phyloP scores from a whole-genome alignment of 2,888 invertebrate genomes.

The Euplexia lucipara region DNA sequence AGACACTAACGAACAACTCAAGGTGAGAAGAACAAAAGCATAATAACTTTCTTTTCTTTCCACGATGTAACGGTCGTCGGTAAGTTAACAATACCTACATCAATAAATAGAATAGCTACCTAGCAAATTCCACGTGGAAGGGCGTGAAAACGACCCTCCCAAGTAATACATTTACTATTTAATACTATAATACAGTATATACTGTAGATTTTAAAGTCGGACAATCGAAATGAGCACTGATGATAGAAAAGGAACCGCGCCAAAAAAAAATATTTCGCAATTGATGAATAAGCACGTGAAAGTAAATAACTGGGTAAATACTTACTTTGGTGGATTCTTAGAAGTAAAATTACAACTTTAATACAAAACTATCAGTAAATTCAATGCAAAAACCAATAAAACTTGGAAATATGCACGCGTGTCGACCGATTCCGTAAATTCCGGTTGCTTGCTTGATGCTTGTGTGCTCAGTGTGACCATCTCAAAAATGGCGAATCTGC shows the following conservation, averaged over 20 bases:
- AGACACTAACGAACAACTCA: slow-evolving; percentile 13
- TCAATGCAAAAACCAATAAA: slow-evolving; percentile 25
- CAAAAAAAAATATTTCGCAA: slow-evolving; percentile 48
- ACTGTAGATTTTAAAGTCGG: not conserved
- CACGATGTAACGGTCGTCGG: slow-evolving; percentile 60
- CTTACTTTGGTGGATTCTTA: slow-evolving; percentile 44
- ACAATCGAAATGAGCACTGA: not conserved
- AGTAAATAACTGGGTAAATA: slow-evolving; percentile 23
- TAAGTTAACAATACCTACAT: slow-evolving; percentile 57
- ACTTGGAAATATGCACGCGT: slow-evolving; percentile 54
- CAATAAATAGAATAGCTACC: slow-evolving; percentile 40
- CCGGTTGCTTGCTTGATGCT: slow-evolving; percentile 39
- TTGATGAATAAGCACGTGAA: slow-evolving; percentile 16
- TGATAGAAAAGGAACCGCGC: slow-evolving; percentile 51
- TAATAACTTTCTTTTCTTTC: slow-evolving; percentile 41
- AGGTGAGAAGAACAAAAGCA: slow-evolving; percentile 12
- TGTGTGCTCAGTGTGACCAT: too few relatives aligned
- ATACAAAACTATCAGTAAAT: slow-evolving; percentile 18
- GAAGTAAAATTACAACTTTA: slow-evolving; percentile 10
- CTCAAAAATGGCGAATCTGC: too few relatives aligned
- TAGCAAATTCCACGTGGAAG: slow-evolving; percentile 54
- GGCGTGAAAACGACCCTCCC: not conserved
- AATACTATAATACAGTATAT: too few relatives aligned
- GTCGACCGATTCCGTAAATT: slow-evolving; percentile 48
- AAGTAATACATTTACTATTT: not conserved